Evolutionary conservation across 2,888 invertebrate species (phyloP).

Genomic region (Drosophila siamana): DNA sequence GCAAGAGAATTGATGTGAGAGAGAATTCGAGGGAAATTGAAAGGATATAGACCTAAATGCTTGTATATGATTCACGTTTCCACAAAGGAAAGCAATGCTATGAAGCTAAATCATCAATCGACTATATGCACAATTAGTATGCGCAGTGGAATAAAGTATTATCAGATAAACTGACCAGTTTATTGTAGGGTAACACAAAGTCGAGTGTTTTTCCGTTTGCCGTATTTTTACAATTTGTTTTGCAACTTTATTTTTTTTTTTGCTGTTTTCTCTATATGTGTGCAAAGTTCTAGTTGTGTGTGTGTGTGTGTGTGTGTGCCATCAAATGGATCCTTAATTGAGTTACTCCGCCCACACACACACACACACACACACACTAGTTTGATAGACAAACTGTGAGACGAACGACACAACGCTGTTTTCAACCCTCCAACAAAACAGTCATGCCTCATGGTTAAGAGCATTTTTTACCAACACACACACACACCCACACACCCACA

Average conservation of each 20-base stretch:
- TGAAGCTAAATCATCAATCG: too few species aligned
- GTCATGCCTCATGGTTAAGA: constrained; percentile 72
- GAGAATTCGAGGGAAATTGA: too few species aligned
- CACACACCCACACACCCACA: constrained; percentile 27
- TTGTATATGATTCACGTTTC: too few species aligned
- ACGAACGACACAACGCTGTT: constrained; percentile 59
- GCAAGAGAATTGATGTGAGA: too few species aligned
- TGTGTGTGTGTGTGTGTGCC: constrained; percentile 75
- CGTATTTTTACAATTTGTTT: constrained; percentile 33
- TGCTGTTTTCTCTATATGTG: constrained; percentile 37
- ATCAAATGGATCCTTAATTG: constrained; percentile 86
- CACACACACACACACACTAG: constrained; percentile 42
- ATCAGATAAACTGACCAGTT: too few species aligned
- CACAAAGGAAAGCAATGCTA: too few species aligned
- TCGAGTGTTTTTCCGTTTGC: background rate
- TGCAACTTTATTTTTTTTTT: constrained; percentile 25
- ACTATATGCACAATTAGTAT: too few species aligned
- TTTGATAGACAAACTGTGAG: constrained; percentile 53
- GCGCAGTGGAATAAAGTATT: too few species aligned
- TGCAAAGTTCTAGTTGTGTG: constrained; percentile 33
- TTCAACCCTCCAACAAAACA: constrained; percentile 68
- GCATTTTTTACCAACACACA: constrained; percentile 67
- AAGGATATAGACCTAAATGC: background rate
- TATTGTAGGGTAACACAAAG: constrained; percentile 27
- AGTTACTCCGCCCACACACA: constrained; percentile 85